Evolutionary conservation across 1,140 invertebrate species (phyloP), one percentile per base, ranked within the genome.

Genomic region (Parasteatoda tepidariorum): DNA sequence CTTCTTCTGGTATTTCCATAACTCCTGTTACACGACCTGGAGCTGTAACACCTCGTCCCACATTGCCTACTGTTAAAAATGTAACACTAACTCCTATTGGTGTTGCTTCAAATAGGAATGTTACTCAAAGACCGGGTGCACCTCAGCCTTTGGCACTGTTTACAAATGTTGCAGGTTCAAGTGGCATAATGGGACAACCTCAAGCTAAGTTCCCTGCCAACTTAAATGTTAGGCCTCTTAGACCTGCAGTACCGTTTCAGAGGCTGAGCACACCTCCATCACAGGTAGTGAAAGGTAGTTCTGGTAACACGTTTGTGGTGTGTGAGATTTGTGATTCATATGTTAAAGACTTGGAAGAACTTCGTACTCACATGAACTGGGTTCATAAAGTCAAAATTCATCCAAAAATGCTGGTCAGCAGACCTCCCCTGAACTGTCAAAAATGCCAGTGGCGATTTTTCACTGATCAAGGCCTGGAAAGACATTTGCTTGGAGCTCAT

Each of bases 251-350:
- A 22, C 78, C 78, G 13, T 82, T 71, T 31, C 78, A 82, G 18
- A 13, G 78, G 3, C 55, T 71, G 4, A 82, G 68, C 30, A 82
- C 78, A 22, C 78, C 78, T 30, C 78, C 78, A 11, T 82, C 78
- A 24, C 78, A 82, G 57, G 78, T 82, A 31, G 78, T 82, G 11
- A 82, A 82, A 31, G 68, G 68, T 54, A 82, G 78, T 62, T 82
- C 78, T 26, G 78, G 78, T 2, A 82, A 82, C 48, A 71, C 78
- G 15, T 82, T 96, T 89, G 95, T 97, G 84, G 96, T 97, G 86
- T 97, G 96, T 89, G 96, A 97, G 91, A 97, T 97, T 85, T 97
- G 96, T 89, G 96, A 97, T 89, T 95, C 95, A 55, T 97, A 97
- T 87, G 97, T 97, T 74, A 97, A 97, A 91, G 96, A 97, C 90